Conservation (phyloP, 2,888 invertebrate species). For the Formica aserva region DNA sequence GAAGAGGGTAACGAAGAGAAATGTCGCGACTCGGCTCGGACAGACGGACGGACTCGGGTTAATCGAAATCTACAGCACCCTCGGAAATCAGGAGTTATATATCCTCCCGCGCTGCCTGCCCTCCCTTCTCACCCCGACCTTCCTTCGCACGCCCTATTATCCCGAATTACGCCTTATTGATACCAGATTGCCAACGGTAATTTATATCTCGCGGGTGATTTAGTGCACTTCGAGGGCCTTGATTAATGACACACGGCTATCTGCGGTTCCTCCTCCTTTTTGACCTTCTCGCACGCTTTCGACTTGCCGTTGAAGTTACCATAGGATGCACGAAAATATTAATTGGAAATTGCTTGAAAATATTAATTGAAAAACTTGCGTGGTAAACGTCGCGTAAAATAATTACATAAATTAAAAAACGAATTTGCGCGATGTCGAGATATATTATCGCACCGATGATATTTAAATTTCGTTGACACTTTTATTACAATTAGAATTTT, state of each 20-base stretch:
- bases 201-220: conserved; percentile 77
- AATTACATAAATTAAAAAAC: neutral
- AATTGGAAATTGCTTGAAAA: conserved; percentile 6
- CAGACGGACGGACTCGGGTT: conserved; percentile 67
- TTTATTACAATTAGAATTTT: neutral
- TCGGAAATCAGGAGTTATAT: conserved; percentile 78
- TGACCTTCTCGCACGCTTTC: neutral
- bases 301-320: neutral
- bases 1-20: conserved; percentile 76
- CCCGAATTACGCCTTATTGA: conserved; percentile 79
- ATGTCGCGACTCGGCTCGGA: conserved; percentile 69
- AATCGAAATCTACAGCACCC: conserved; percentile 79
- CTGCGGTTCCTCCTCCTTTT: conserved; percentile 30
- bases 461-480: neutral
- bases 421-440: neutral
- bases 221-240: conserved; percentile 49
- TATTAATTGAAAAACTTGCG: neutral
- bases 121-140: conserved; percentile 34
- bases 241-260: conserved; percentile 59
- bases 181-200: conserved; percentile 77
- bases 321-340: neutral
- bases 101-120: conserved; percentile 64
- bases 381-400: neutral
- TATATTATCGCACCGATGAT: neutral
- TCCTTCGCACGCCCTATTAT: conserved; percentile 74